Evolutionary conservation across 2,113 vertebrate species (phyloP).

Genomic region (Hypanus sabinus): DNA sequence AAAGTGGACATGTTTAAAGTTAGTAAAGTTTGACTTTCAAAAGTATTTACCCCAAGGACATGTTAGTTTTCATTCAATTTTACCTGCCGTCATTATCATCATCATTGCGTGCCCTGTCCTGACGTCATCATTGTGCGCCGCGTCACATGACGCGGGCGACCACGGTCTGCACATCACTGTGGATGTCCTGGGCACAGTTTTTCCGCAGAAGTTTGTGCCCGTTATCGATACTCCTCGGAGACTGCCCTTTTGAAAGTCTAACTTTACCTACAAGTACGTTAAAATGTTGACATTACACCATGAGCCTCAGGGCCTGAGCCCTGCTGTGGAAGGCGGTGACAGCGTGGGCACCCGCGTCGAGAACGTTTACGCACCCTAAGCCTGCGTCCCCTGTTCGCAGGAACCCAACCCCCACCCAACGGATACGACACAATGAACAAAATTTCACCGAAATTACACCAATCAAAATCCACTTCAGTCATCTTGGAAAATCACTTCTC

Average conservation of each 20-base stretch:
- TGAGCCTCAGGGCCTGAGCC: too few species aligned
- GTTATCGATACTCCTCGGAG: too few species aligned
- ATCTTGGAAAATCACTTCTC: conserved; percentile 18
- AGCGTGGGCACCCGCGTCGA: background rate
- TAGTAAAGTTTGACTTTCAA: background rate
- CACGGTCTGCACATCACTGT: too few species aligned
- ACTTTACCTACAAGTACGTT: too few species aligned
- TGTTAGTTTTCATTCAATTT: background rate
- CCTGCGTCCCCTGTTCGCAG: background rate
- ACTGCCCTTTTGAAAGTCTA: too few species aligned
- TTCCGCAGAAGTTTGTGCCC: too few species aligned
- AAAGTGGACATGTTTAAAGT: too few species aligned
- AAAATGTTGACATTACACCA: too few species aligned
- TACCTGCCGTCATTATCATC: background rate
- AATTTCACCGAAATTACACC: background rate
- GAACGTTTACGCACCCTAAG: background rate
- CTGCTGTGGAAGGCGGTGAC: background rate
- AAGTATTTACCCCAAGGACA: background rate
- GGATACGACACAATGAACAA: background rate
- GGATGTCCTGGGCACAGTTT: too few species aligned
- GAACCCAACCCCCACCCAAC: background rate
- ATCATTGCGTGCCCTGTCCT: too few species aligned
- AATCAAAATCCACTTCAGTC: conserved; percentile 1
- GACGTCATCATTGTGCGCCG: too few species aligned
- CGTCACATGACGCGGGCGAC: too few species aligned